phyloP scores from a whole-genome alignment of 2,888 invertebrate genomes.

The Plebejus anna region DNA sequence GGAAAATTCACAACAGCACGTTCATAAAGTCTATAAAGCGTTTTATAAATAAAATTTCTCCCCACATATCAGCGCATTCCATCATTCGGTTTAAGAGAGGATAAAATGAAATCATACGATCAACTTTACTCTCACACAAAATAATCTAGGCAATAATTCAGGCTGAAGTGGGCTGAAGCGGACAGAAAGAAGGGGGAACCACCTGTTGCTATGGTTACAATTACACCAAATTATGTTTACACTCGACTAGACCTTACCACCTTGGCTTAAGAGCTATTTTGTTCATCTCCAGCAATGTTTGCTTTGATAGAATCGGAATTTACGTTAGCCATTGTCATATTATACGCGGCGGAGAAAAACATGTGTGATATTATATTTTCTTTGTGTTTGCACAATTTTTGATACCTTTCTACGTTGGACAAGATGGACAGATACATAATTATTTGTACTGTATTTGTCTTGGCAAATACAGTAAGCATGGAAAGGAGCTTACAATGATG shows the following conservation, averaged over 20 bases:
- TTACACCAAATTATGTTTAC: conserved; percentile 40
- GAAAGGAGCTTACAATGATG: no score
- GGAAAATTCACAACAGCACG: not conserved
- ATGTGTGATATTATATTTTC: conserved; percentile 6
- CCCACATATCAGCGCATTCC: not conserved
- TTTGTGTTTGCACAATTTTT: conserved; percentile 5
- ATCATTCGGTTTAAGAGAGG: conserved; percentile 31
- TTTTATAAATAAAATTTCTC: not conserved
- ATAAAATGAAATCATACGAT: conserved; percentile 39
- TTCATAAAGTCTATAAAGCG: not conserved
- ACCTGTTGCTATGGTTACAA: conserved; percentile 68
- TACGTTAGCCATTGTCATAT: conserved; percentile 22
- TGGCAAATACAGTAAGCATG: no score
- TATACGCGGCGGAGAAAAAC: conserved; percentile 10
- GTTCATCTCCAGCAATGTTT: not conserved
- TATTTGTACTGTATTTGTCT: no score
- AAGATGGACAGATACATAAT: not conserved
- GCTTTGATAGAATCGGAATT: conserved; percentile 6
- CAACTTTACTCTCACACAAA: conserved; percentile 45
- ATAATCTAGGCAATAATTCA: conserved; percentile 61
- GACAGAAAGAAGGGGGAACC: conserved; percentile 45
- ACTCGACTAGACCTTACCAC: conserved; percentile 28
- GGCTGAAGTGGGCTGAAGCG: conserved; percentile 45
- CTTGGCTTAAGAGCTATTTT: not conserved
- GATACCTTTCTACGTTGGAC: not conserved